Base-by-base conservation (phyloP, 2,113 vertebrate species). In the Anser cygnoides region DNA sequence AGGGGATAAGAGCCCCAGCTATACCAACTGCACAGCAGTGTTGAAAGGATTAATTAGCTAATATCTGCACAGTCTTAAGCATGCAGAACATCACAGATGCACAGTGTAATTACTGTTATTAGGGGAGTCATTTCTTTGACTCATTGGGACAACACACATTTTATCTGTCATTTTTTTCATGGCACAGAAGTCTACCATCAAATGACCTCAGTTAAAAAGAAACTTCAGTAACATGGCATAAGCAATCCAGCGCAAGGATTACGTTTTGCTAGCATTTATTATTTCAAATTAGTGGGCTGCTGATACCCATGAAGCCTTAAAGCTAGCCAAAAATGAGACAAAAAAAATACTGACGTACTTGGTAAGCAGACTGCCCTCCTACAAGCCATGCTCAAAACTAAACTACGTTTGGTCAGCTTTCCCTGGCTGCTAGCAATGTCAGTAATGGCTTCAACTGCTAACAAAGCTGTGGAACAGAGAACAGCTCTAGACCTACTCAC, bases 1-100 rank as follows among this genome's bases (percentile, higher is more conserved):
- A 11, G 55, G 85, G 81, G 54, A 76, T 49, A 92, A 92, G 55
- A 74, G 58, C 49, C 28, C 29, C 72, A 90, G 59, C 87, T 75
- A 73, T 7, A 87, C 31, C 52, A 94, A 94, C 82, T 25, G 68
- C 94, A 92, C 79, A 93, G 95, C 91, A 90, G 62, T 80, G 35
- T 25, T 79, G 81, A 70, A 90, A 95, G 84, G 84, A 94, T 90
- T 96, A 95, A 95, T 95, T 94, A 95, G 92, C 66, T 88, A 96
- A 84, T 89, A 88, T 93, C 63, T 67, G 61, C 46, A 57, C 37
- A 78, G 67, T 84, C 88, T 94, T 93, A 90, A 90, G 83, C 68
- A 89, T 44, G 65, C 52, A 92, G 90, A 94, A 83, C 90, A 81
- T 67, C 79, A 95, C 88, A 92, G 93, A 93, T 89, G 92, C 84